Percentiles rank a stretch among this genome's conserved stretches.
Evolutionary conservation across 2,113 vertebrate genomes (phyloP).

Genomic region (Heliornis fulica): DNA sequence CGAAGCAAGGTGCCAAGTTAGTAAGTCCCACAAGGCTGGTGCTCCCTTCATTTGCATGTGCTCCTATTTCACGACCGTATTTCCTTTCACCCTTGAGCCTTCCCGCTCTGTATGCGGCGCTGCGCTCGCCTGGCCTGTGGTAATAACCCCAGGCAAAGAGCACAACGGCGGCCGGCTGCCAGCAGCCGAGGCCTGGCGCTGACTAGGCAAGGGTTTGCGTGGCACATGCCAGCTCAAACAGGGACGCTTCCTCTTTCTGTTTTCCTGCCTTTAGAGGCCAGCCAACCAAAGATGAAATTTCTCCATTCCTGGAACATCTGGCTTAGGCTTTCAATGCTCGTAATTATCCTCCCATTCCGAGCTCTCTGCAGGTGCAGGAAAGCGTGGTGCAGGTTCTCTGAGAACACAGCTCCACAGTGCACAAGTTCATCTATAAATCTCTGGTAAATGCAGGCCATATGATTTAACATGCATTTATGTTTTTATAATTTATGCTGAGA

Average conservation of each 20-base stretch:
- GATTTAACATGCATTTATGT: background rate
- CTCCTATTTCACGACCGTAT: background rate
- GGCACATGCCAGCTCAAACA: slow-evolving; percentile 65
- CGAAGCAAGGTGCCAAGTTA: background rate
- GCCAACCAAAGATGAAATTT: slow-evolving; percentile 15
- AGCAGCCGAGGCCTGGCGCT: background rate
- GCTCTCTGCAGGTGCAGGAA: slow-evolving; percentile 52
- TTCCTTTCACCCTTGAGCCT: slow-evolving; percentile 8
- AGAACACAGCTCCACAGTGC: background rate
- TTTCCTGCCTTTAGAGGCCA: slow-evolving; percentile 48
- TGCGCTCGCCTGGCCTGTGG: background rate
- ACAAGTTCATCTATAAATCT: background rate
- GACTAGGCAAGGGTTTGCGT: background rate
- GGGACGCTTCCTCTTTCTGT: slow-evolving; percentile 44
- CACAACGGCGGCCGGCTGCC: background rate
- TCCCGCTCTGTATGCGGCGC: background rate
- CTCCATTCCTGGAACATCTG: slow-evolving; percentile 48
- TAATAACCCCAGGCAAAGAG: background rate
- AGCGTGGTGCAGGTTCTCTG: background rate
- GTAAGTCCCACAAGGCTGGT: background rate
- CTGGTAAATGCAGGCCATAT: background rate
- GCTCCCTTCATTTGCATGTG: background rate
- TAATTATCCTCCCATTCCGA: slow-evolving; percentile 15
- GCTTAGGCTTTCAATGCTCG: slow-evolving; percentile 15
- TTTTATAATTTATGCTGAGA: background rate